These are phyloP conservation scores for Allolobophora icterica DNA, from an alignment of 2,888 invertebrate genomes.

Conservation along the genomic window DNA sequence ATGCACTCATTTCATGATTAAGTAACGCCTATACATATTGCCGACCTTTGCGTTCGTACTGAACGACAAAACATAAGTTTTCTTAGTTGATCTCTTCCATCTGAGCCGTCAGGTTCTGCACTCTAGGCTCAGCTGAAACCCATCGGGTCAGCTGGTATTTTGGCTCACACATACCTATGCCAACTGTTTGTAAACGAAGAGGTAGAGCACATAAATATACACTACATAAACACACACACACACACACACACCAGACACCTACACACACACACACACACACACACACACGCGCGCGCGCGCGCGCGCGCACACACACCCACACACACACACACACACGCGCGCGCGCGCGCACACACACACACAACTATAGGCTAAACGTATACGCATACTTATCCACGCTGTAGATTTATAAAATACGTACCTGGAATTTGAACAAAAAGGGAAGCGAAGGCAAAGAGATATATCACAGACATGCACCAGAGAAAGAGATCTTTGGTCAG, in stretches of 20 bases:
- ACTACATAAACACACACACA: not conserved
- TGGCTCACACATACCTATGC: too few species aligned
- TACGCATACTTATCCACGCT: not conserved
- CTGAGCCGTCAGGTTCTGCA: not conserved
- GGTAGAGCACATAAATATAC: not conserved
- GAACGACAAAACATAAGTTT: too few species aligned
- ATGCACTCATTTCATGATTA: not conserved
- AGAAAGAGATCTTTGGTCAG: conserved; percentile 38
- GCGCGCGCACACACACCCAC: not conserved
- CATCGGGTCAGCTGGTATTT: not conserved
- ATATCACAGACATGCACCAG: conserved; percentile 57
- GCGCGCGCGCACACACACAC: too few species aligned
- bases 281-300: too few species aligned
- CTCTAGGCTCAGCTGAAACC: not conserved
- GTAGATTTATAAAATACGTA: conserved; percentile 54
- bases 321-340: not conserved
- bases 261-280: not conserved
- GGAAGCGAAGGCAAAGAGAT: conserved; percentile 77
- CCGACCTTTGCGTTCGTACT: not conserved
- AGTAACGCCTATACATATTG: not conserved
- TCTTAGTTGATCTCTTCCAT: not conserved
- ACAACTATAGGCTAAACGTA: too few species aligned
- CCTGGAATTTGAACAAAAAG: conserved; percentile 80
- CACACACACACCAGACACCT: not conserved
- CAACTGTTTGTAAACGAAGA: not conserved